Base-by-base conservation (phyloP, 2,888 invertebrate genomes). In the Agapostemon virescens region DNA sequence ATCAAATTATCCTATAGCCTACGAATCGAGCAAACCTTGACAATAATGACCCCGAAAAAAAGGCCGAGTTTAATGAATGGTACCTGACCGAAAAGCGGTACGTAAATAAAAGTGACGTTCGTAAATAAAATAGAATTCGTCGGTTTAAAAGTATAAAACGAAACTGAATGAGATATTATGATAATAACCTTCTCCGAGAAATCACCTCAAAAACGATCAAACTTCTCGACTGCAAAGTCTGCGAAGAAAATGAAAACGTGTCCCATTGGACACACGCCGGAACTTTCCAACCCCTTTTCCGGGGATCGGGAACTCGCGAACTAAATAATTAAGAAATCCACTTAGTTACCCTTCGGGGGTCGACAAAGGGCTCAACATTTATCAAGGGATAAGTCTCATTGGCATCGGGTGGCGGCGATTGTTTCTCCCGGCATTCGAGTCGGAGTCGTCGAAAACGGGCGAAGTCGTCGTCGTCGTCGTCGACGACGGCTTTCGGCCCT, bases 271-370 rank as follows among this genome's bases (percentile, higher is more conserved):
- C 61, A 52, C 38, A 17, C 72, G 23, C 15, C 64, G 55, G 49
- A 64, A 74, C 55, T 76, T 82, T 77, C 58, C 45, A 61, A 33
- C 26, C 49, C 49, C 58, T 77, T 61, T 68, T 66, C 55, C 36
- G 38, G 23, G 17, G 55, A 3, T n/a, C 52, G 40, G 58, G 67
- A 81, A 83, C 72, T 81, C 75, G 45, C 67, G 55, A 79, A 79
- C 79, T 85, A 79, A 89, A 88, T 89, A 89, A 89, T 89, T 89
- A 86, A 89, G 89, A 89, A 89, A 88, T 85, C 88, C 89, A 89
- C 89, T 89, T 89, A 88, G 83, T 71, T 74, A 26, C 45, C 66
- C 79, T 75, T 73, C 70, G 38, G 63, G 4, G 72, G 58, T 6
- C 13, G 30, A 88, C 82, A 88, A 87, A 83, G 82, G 78, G 75